Percentiles rank a stretch among this genome's conserved stretches.
These are phyloP conservation scores for Odontamblyopus rebecca DNA, from an alignment of 2,797 vertebrate species.

Conservation along the genomic window DNA sequence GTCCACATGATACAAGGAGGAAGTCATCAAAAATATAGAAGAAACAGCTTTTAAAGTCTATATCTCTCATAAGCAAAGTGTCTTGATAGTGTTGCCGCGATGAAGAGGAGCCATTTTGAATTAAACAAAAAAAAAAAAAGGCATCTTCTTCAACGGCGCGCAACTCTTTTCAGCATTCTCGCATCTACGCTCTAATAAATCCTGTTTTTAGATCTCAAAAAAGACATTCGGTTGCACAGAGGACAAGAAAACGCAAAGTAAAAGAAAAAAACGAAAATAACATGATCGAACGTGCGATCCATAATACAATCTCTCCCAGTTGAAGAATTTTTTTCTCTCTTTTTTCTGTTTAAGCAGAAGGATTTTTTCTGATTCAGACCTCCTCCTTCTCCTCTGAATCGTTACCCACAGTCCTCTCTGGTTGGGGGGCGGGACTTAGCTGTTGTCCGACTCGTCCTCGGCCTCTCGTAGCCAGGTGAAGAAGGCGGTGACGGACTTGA, in stretches of 20 bases:
- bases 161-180: slow-evolving; percentile 41
- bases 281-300: slow-evolving; percentile 64
- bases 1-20: slow-evolving; percentile 50
- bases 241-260: slow-evolving; percentile 36
- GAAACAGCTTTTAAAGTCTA: slow-evolving; percentile 61
- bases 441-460: slow-evolving; percentile 95
- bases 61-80: slow-evolving; percentile 60
- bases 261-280: slow-evolving; percentile 51
- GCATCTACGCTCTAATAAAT: slow-evolving; percentile 52
- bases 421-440: slow-evolving; percentile 69
- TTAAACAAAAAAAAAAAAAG: slow-evolving; percentile 46
- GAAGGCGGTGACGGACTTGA: slow-evolving; percentile 96
- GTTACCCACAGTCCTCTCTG: slow-evolving; percentile 9
- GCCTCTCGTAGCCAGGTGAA: slow-evolving; percentile 96
- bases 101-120: slow-evolving; percentile 60
- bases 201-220: slow-evolving; percentile 62
- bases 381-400: slow-evolving; percentile 47
- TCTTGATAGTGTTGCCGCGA: slow-evolving; percentile 68
- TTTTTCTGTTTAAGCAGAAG: slow-evolving; percentile 69
- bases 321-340: slow-evolving; percentile 57
- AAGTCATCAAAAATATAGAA: slow-evolving; percentile 75
- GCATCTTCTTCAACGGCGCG: slow-evolving; percentile 38
- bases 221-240: slow-evolving; percentile 68
- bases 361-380: slow-evolving; percentile 58
- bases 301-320: slow-evolving; percentile 71